Conservation (phyloP, 2,113 vertebrate species). For the Epinephelus cyanopodus region DNA sequence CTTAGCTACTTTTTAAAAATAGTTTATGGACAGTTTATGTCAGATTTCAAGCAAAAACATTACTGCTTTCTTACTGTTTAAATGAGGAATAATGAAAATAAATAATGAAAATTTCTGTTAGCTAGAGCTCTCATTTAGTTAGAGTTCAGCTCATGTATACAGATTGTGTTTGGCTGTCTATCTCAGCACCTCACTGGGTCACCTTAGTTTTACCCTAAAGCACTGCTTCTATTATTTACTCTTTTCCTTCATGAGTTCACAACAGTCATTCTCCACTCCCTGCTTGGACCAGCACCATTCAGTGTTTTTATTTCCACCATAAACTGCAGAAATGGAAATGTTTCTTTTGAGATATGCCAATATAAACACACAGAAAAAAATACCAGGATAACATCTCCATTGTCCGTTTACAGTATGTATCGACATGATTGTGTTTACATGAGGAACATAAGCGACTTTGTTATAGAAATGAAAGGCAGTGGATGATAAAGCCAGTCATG, state of each 20-base stretch:
- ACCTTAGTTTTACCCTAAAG: conserved; percentile 5
- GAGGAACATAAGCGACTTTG: neutral
- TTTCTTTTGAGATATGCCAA: neutral
- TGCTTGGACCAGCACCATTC: neutral
- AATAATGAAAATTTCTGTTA: neutral
- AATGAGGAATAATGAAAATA: neutral
- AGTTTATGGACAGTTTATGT: neutral
- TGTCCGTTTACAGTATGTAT: neutral
- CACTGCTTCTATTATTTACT: neutral
- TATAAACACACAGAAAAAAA: neutral
- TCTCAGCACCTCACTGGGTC: neutral
- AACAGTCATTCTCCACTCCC: neutral
- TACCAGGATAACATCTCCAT: neutral
- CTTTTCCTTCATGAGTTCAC: neutral
- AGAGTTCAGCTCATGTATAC: neutral
- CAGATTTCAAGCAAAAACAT: neutral
- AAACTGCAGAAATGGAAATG: neutral
- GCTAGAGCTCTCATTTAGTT: neutral
- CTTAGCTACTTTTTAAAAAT: neutral
- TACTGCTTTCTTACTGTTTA: neutral
- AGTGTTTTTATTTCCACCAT: neutral
- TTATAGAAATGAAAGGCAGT: neutral
- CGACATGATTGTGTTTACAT: neutral
- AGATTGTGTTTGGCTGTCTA: neutral
- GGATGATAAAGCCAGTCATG: neutral